Evolutionary conservation across 2,888 invertebrate species (phyloP).

Genomic region (Agrochola macilenta): DNA sequence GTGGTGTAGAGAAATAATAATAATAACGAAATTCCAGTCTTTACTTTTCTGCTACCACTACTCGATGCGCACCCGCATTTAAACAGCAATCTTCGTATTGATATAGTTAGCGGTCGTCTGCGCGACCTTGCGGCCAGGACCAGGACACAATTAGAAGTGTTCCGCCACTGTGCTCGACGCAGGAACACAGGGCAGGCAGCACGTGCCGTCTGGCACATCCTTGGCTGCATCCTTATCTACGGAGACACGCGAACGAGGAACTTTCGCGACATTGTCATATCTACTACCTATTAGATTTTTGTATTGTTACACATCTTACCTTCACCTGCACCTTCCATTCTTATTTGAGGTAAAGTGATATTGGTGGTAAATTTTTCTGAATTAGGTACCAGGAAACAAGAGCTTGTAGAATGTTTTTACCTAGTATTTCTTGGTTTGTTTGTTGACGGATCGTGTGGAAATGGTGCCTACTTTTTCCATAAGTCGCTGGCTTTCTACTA

Average conservation of each 20-base stretch:
- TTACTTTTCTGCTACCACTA: slow-evolving; percentile 69
- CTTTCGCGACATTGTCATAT: slow-evolving; percentile 17
- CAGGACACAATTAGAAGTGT: slow-evolving; percentile 82
- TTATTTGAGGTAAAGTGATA: background rate
- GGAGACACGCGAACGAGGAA: slow-evolving; percentile 18
- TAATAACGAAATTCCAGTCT: background rate
- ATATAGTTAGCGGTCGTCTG: slow-evolving; percentile 78
- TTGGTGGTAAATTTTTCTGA: background rate
- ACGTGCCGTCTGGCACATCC: slow-evolving; percentile 74
- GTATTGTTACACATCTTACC: background rate
- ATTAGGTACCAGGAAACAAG: background rate
- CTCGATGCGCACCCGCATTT: slow-evolving; percentile 78
- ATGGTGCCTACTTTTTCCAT: too few species aligned
- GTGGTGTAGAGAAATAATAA: background rate
- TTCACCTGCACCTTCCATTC: background rate
- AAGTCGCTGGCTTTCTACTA: too few species aligned
- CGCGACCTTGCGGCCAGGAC: slow-evolving; percentile 82
- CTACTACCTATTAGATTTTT: background rate
- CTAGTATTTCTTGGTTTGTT: too few species aligned
- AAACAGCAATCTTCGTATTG: slow-evolving; percentile 86
- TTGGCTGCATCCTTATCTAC: slow-evolving; percentile 77
- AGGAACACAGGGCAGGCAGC: slow-evolving; percentile 68
- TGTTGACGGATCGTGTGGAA: too few species aligned
- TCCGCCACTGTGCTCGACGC: slow-evolving; percentile 70
- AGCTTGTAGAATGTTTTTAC: too few species aligned